Conservation (phyloP, 2,888 invertebrate species). For the Seladonia tumulorum region DNA sequence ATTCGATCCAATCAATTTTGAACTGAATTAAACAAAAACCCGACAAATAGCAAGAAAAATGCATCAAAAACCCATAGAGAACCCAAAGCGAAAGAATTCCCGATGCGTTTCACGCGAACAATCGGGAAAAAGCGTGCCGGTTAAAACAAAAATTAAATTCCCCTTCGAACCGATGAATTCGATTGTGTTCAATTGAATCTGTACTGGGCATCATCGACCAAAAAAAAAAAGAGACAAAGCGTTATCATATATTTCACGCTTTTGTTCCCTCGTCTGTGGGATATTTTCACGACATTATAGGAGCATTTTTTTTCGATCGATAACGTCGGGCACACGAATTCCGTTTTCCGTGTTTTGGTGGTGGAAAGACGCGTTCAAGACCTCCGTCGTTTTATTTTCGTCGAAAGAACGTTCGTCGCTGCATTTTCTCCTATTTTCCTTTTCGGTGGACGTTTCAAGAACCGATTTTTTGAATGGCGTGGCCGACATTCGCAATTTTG, state of each 20-base stretch:
- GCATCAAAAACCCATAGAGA: neutral
- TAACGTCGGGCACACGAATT: neutral
- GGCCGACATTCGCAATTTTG: slow-evolving; percentile 40
- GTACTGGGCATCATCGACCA: neutral
- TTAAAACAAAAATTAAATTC: neutral
- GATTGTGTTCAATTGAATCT: neutral
- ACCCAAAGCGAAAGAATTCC: neutral
- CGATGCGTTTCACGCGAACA: neutral
- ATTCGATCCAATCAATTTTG: neutral
- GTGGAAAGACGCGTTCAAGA: neutral
- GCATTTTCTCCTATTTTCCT: neutral
- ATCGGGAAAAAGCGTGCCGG: neutral
- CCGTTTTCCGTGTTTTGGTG: neutral
- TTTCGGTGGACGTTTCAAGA: neutral
- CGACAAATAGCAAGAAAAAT: neutral
- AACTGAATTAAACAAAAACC: neutral
- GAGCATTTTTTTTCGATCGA: neutral
- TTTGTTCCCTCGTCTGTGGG: neutral
- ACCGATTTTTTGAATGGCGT: slow-evolving; percentile 33
- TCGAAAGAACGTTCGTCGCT: neutral
- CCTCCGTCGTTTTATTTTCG: slow-evolving; percentile 29
- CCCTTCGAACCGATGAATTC: neutral
- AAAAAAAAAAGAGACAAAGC: neutral
- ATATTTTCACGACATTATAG: neutral
- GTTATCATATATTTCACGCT: neutral